Evolutionary conservation across 2,797 vertebrate species (phyloP), one percentile per base, ranked within the genome.

Genomic region (Borostomias antarcticus): DNA sequence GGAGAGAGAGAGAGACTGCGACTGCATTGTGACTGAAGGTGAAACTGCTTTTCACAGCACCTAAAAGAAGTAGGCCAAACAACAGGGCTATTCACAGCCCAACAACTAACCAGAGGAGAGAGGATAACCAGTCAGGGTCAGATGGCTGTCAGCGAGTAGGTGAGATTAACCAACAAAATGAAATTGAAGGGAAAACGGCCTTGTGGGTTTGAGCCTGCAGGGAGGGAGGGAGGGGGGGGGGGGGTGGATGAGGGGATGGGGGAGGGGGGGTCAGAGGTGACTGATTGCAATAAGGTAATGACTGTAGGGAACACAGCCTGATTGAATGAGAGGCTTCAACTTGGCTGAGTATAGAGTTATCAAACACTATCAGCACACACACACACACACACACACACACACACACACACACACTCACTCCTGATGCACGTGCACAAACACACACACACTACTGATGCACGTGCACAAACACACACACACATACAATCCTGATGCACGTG

Each of bases 61-160:
- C 48, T 57, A 30, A 25, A 43, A 77, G 52, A 70, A 75, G 53
- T 69, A 70, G 73, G 75, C 28, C 73, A 73, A 61, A 54, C 63
- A 67, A 62, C 32, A 21, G 3, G 28, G 61, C 73, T 78, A 76
- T 81, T 78, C 62, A 75, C 75, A 81, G 75, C 45, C 26, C 54
- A 26, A 19, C 64, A 73, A 75, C 73, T 77, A 75, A 61, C 58
- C 69, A 68, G 60, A 62, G 63, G 21, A 61, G 15, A 60, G 65
- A 37, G 59, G 62, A 66, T 68, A 62, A 64, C 25, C 57, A 51
- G 59, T 37, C 35, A 30, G 61, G 35, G 54, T 37, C 50, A 58
- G 40, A 50, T 29, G 21, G 28, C 32, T 15, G 4, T n/a, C 5
- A 10, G 33, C 4, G 40, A 60, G 57, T 56, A 19, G 25, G n/a